Conservation (phyloP, 2,888 invertebrate genomes). For the Nasonovia ribisnigri region DNA sequence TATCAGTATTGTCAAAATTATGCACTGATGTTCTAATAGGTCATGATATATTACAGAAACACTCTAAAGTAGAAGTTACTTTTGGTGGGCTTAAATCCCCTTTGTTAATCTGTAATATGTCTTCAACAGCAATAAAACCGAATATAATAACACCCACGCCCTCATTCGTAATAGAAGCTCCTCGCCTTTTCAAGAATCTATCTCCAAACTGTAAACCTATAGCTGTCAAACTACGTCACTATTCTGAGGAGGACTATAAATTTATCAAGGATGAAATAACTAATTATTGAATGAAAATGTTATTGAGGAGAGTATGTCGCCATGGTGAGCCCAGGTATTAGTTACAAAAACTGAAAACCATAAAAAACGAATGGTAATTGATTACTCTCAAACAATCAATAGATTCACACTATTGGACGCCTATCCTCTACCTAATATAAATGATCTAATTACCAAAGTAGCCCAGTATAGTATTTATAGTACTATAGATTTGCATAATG, state of each 20-base stretch:
- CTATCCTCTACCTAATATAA: neutral
- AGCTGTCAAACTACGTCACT: neutral
- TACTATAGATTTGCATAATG: neutral
- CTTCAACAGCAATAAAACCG: too few species aligned
- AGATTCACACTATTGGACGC: neutral
- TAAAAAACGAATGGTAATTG: neutral
- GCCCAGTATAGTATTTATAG: neutral
- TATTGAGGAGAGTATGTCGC: neutral
- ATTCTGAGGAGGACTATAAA: neutral
- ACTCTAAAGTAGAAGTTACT: too few species aligned
- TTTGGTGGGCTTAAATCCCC: too few species aligned
- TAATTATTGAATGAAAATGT: neutral
- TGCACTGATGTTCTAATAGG: too few species aligned
- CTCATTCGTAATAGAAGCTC: too few species aligned
- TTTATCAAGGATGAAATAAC: neutral
- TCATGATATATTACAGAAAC: too few species aligned
- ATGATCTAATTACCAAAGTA: neutral
- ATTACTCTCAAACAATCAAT: neutral
- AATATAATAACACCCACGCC: too few species aligned
- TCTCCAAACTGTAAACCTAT: neutral
- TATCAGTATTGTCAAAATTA: too few species aligned
- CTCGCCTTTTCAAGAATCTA: too few species aligned
- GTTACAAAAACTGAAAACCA: neutral
- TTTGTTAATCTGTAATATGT: too few species aligned
- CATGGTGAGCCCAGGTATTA: neutral